A percentile compares a stretch with the other conserved stretches of the same genome.
Evolutionary conservation across 2,888 invertebrate genomes (phyloP).

Genomic region (Dascillus cervinus): DNA sequence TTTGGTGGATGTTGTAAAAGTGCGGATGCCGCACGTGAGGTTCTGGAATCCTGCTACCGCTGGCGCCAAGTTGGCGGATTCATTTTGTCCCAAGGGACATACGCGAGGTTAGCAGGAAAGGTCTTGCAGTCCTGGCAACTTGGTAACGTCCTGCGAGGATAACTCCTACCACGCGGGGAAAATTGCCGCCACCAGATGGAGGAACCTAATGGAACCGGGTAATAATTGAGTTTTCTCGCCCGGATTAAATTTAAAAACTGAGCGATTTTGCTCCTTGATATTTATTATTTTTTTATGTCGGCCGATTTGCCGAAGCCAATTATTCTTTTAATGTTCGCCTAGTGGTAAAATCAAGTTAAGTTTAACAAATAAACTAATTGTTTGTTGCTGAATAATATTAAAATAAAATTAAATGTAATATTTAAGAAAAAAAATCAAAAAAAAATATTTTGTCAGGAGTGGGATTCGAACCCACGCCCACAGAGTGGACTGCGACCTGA

Average conservation of each 20-base stretch:
- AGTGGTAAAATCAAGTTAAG: too few relatives aligned
- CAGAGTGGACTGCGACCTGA: constrained; percentile 73
- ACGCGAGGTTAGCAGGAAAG: constrained; percentile 5
- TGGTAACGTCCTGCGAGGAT: constrained; percentile 4
- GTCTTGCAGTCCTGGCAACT: constrained; percentile 4
- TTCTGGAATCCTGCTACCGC: constrained; percentile 8
- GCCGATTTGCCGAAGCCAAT: too few relatives aligned
- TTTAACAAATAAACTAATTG: neutral
- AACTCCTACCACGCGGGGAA: neutral
- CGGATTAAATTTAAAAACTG: too few relatives aligned
- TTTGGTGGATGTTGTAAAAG: too few relatives aligned
- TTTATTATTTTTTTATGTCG: too few relatives aligned
- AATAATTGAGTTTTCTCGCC: too few relatives aligned
- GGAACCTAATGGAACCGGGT: neutral
- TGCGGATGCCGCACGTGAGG: neutral
- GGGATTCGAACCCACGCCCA: constrained; percentile 79
- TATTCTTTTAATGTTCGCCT: too few relatives aligned
- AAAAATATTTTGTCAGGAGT: constrained; percentile 55
- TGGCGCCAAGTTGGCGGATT: constrained; percentile 8
- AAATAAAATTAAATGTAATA: too few relatives aligned
- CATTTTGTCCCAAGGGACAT: constrained; percentile 8
- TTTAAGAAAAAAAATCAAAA: neutral
- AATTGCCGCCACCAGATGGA: neutral
- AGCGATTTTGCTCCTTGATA: too few relatives aligned
- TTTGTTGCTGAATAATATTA: too few relatives aligned